Evolutionary conservation across 2,888 invertebrate genomes (phyloP).

Genomic region (Callosobruchus maculatus): DNA sequence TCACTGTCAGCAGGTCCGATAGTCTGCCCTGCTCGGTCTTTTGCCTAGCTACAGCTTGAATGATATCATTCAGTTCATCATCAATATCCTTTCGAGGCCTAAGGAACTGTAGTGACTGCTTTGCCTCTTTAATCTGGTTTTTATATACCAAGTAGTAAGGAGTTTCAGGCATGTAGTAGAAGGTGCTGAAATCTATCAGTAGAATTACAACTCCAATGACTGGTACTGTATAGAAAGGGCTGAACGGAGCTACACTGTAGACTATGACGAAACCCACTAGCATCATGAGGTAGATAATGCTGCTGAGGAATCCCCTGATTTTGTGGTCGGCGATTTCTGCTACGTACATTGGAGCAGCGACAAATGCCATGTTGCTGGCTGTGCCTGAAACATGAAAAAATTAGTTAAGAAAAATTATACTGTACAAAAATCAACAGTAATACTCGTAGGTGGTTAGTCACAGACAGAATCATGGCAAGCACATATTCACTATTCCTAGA

Average conservation of each 20-base stretch:
- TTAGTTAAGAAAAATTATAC: not conserved
- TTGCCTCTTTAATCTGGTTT: slow-evolving; percentile 37
- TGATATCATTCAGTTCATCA: slow-evolving; percentile 40
- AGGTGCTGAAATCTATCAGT: slow-evolving; percentile 34
- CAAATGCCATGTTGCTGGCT: slow-evolving; percentile 44
- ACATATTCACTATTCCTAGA: too few species aligned
- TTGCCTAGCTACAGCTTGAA: slow-evolving; percentile 37
- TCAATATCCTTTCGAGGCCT: slow-evolving; percentile 33
- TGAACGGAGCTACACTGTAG: slow-evolving; percentile 38
- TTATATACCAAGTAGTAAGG: slow-evolving; percentile 42
- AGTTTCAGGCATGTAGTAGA: slow-evolving; percentile 44
- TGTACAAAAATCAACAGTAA: too few species aligned
- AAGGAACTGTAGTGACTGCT: slow-evolving; percentile 35
- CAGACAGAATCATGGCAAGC: too few species aligned
- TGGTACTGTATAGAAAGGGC: slow-evolving; percentile 39
- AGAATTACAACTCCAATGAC: slow-evolving; percentile 39
- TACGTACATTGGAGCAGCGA: slow-evolving; percentile 46
- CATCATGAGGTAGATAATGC: slow-evolving; percentile 45
- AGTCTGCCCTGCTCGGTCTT: slow-evolving; percentile 38
- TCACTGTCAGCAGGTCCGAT: slow-evolving; percentile 40
- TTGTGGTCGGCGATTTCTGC: slow-evolving; percentile 46
- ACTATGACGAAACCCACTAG: slow-evolving; percentile 41
- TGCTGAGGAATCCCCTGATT: slow-evolving; percentile 43
- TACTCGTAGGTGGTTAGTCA: too few species aligned
- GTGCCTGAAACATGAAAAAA: slow-evolving; percentile 7